Base-by-base conservation (phyloP, 2,888 invertebrate species). In the Adelphocoris suturalis region DNA sequence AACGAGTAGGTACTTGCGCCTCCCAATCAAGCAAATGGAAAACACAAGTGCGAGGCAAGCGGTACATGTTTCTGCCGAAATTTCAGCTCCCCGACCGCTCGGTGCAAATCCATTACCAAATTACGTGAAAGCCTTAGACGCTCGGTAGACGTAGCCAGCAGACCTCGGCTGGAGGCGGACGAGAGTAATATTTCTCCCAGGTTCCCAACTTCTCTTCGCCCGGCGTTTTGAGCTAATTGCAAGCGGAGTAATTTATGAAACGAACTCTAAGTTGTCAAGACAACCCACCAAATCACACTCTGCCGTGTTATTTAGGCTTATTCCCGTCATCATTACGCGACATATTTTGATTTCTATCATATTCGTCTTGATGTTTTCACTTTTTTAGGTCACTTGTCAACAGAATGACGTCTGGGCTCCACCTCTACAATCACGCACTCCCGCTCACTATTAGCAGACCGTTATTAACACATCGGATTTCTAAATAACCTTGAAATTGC, bases 251-350 rank as follows among this genome's bases (percentile, higher is more conserved):
- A 19, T 68, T 68, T 52, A 52, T 52, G 52, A 52, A 52, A 52
- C 13, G 23, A 68, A 68, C 68, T 68, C 13, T 68, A 23, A 68
- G 19, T 9, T 23, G n/a, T 19, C n/a, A 19, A n/a, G 9, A 19
- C 61, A 19, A 52, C 52, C 52, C 11, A 13, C 13, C 52, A 52
- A 52, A 52, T 52, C 52, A 52, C 16, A 52, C 52, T 14, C 52
- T 3, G 12, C 52, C 52, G 52, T 52, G 14, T 14, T 52, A 19
- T 12, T 68, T 19, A 68, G 23, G 11, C 27, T 12, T 19, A 23
- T 68, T 68, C 68, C 19, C 57, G 57, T 57, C 57, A n/a, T 57
- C 57, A 57, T 57, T 57, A 57, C 19, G n/a, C n/a, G 57, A 57
- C n/a, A 57, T 13, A 4, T n/a, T 57, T 52, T 52, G 13, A 14